Evolutionary conservation across 2,888 invertebrate genomes (phyloP).

Genomic region (Apeira syringaria): DNA sequence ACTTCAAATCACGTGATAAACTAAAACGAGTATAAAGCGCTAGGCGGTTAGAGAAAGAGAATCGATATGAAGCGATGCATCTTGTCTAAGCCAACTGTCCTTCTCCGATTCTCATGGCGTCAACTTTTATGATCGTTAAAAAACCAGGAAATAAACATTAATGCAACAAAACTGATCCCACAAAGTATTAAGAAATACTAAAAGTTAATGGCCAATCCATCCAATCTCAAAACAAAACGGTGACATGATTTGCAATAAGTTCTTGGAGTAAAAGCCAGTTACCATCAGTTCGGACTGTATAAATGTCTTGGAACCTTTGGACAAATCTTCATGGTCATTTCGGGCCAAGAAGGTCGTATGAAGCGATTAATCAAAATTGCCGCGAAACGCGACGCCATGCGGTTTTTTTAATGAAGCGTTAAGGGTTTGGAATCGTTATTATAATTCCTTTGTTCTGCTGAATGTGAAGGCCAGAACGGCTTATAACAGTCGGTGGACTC

Average conservation of each 20-base stretch:
- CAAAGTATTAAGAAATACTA: too few species aligned
- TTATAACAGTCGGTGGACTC: too few species aligned
- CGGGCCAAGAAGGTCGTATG: slow-evolving; percentile 29
- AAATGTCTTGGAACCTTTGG: slow-evolving; percentile 20
- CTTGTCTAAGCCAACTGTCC: too few species aligned
- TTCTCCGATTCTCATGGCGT: too few species aligned
- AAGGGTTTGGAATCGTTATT: slow-evolving; percentile 28
- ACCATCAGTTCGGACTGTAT: slow-evolving; percentile 23
- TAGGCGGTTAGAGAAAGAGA: too few species aligned
- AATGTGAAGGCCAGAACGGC: slow-evolving; percentile 13
- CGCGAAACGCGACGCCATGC: slow-evolving; percentile 24
- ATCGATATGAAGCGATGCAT: too few species aligned
- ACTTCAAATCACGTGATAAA: too few species aligned
- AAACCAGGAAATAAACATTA: too few species aligned
- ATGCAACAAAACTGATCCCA: too few species aligned
- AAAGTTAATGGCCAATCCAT: background rate
- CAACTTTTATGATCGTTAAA: too few species aligned
- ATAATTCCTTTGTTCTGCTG: slow-evolving; percentile 20
- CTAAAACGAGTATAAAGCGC: too few species aligned
- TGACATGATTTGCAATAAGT: slow-evolving; percentile 4
- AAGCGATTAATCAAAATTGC: slow-evolving; percentile 30
- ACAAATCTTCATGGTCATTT: slow-evolving; percentile 26
- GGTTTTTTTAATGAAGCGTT: slow-evolving; percentile 29
- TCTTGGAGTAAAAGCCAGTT: slow-evolving; percentile 15
- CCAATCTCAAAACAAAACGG: background rate